Evolutionary conservation across 2,888 invertebrate species (phyloP).

Genomic region (Ernsta delagoae): DNA sequence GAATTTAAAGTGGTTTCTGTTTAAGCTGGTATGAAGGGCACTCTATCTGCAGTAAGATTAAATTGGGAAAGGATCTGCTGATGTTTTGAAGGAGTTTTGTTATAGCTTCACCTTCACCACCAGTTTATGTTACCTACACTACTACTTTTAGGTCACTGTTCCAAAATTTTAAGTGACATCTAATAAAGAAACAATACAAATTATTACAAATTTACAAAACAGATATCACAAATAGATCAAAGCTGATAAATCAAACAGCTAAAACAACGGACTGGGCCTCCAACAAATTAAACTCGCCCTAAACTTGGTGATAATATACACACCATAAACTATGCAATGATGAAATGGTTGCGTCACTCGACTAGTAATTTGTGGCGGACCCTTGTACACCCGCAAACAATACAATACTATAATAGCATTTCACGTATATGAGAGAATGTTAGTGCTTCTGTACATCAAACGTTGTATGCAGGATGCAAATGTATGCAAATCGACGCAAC

Average conservation of each 20-base stretch:
- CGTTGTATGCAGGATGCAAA: constrained; percentile 39
- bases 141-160: too few species aligned
- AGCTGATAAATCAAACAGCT: background rate
- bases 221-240: background rate
- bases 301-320: constrained; percentile 6
- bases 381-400: constrained; percentile 11
- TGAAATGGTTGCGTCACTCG: background rate
- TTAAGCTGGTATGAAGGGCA: too few species aligned
- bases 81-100: too few species aligned
- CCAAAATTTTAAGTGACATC: too few species aligned
- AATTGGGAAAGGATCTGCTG: too few species aligned
- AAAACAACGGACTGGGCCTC: background rate
- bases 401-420: constrained; percentile 4
- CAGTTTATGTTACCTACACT: too few species aligned
- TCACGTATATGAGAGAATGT: constrained; percentile 7
- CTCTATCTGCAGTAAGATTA: too few species aligned
- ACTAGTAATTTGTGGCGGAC: constrained; percentile 6
- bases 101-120: too few species aligned
- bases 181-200: too few species aligned
- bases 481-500: constrained; percentile 43
- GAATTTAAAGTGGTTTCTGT: too few species aligned
- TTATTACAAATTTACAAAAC: background rate
- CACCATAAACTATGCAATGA: constrained; percentile 1
- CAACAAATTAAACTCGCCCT: background rate
- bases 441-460: constrained; percentile 16